Evolutionary conservation across 2,888 invertebrate genomes (phyloP), one percentile per base, ranked within the genome.

Genomic region (Ypsolopha sequella): DNA sequence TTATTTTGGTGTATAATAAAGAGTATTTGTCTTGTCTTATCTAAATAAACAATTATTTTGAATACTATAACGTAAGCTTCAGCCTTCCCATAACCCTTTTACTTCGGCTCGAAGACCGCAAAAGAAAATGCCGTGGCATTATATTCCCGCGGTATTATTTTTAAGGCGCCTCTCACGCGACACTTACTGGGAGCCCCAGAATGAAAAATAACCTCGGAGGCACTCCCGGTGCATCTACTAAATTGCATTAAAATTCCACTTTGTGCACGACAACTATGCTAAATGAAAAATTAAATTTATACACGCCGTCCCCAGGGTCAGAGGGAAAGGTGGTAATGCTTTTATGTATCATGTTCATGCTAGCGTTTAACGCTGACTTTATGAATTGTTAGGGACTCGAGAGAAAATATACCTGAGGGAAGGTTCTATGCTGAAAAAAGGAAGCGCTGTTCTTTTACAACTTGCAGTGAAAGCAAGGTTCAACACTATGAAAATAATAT

Each of bases 241-340:
- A 73, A 76, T 72, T 79, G 71, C 73, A 76, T 78, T 75, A 76
- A 76, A 70, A 75, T 71, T 74, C 72, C 61, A 56, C 68, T 78
- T 72, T 70, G 69, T 67, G 62, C 60, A 58, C 61, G 53, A 60
- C 58, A 57, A 58, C 54, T 51, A 55, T 43, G 61, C 53, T 62
- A 69, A 70, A 75, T 70, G 68, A 70, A 70, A 70, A 70, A 70
- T 69, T 68, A 64, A 66, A 64, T 60, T 60, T 55, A 56, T 56
- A 54, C 60, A 55, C 55, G 55, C n/a, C 36, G 6, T 10, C n/a
- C 33, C 6, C 2, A 46, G 46, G 35, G 35, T 11, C 46, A 46
- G 11, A 6, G n/a, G 46, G 7, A 2, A 34, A 10, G 10, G 39
- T 39, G 39, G n/a, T 1, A 11, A 39, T 11, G 11, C 39, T 39